phyloP scores from a whole-genome alignment of 1,140 invertebrate genomes.

The Bombus superbus region DNA sequence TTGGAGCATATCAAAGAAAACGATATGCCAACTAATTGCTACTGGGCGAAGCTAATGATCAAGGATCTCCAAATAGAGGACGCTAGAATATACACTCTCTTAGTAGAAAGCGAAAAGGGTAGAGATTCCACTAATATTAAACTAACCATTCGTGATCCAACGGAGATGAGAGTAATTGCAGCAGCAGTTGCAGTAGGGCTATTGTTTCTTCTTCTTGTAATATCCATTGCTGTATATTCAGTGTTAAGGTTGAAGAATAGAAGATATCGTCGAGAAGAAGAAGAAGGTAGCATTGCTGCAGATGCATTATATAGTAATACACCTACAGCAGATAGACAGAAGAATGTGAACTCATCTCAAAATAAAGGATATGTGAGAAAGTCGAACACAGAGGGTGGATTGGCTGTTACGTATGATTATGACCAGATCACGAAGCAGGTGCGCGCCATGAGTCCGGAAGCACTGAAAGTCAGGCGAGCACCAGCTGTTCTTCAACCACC shows the following conservation, averaged over 20 bases:
- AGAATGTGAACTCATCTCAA: constrained; percentile 55
- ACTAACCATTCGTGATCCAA: constrained; percentile 77
- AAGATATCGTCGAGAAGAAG: constrained; percentile 75
- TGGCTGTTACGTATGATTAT: constrained; percentile 80
- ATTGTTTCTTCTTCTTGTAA: constrained; percentile 75
- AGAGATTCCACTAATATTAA: constrained; percentile 78
- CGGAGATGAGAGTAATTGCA: constrained; percentile 77
- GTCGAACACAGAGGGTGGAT: constrained; percentile 70
- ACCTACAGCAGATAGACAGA: constrained; percentile 66
- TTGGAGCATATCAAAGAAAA: constrained; percentile 78
- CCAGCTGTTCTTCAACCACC: constrained; percentile 80
- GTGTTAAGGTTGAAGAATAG: constrained; percentile 72
- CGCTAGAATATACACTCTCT: constrained; percentile 76
- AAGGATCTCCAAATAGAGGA: constrained; percentile 79
- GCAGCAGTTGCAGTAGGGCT: constrained; percentile 75
- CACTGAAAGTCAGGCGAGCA: constrained; percentile 80
- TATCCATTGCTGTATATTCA: constrained; percentile 73
- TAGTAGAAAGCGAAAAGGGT: constrained; percentile 80
- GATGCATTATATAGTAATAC: constrained; percentile 76
- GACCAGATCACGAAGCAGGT: constrained; percentile 78
- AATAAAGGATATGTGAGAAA: constrained; percentile 71
- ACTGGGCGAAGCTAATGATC: constrained; percentile 80
- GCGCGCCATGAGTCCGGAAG: constrained; percentile 80
- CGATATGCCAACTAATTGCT: constrained; percentile 78
- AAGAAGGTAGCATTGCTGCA: constrained; percentile 79